Base-by-base conservation (phyloP, 92 coral and sea anemone genomes). In the Bergia sp. region DNA sequence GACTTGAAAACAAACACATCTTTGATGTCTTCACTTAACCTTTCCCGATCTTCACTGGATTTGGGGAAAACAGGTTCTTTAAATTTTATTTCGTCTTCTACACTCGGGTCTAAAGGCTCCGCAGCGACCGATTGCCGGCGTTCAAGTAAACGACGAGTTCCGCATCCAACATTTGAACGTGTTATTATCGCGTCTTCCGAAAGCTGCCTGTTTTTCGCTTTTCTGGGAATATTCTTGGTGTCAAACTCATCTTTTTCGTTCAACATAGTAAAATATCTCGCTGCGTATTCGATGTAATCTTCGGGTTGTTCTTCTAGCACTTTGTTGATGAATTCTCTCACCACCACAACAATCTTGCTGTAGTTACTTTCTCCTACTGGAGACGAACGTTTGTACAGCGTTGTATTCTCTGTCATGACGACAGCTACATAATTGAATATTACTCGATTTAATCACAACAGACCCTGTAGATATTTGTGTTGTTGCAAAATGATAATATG, bases 1-100 rank as follows among this genome's bases (percentile, higher is more conserved):
- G 92, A 90, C 39, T 92, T 92, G 45, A 92, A 90, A 76, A 90
- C 88, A 84, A 92, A 92, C 37, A 92, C 88, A 18, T 89, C 88
- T 44, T 90, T 58, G 47, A 92, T 53, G 15, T 82, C 86, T 36
- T 86, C 76, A 45, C 82, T 71, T 43, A 92, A 57, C 82, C 92
- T 92, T 23, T 86, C 73, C 12, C 90, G 87, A 37, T 88, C 94
- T 69, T 89, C 90, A 21, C 76, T 8, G 0, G 92, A 82, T 87
- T 90, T 92, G 2, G 88, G 91, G 29, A 75, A 92, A 29, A 76
- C 36, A 1, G 79, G 81, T 65, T 88, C 85, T 15, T 44, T 29
- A 15, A 53, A 71, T 47, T 47, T 39, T n/a, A 23, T 57, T 49
- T 37, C 36, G 61, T 47, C 76, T 39, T 82, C 86, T 21, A 3